These are phyloP conservation scores for Ganaspis sp. DNA, from an alignment of 1,140 invertebrate species.

Conservation along the genomic window DNA sequence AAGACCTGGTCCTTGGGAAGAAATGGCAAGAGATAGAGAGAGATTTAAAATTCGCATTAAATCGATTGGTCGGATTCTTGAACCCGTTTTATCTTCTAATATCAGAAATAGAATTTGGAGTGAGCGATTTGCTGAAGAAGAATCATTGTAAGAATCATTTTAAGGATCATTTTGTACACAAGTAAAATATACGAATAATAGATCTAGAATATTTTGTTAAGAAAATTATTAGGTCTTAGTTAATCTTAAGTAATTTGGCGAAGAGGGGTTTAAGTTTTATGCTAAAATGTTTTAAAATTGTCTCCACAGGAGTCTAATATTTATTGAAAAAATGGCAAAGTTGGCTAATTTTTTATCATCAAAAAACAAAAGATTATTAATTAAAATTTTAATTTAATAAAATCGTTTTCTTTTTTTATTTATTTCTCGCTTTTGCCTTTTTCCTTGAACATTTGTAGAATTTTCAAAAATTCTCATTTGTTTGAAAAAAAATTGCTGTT, in stretches of 20 bases:
- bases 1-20: slow-evolving; percentile 81
- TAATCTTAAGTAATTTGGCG: neutral
- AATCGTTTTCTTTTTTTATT: no score
- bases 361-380: no score
- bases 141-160: neutral
- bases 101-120: slow-evolving; percentile 78
- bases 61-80: slow-evolving; percentile 69
- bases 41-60: slow-evolving; percentile 78
- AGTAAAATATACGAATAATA: no score
- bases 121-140: slow-evolving; percentile 71
- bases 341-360: neutral
- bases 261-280: slow-evolving; percentile 13
- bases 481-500: no score
- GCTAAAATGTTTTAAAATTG: neutral
- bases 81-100: slow-evolving; percentile 73
- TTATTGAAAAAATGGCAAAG: neutral
- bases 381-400: no score
- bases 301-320: neutral
- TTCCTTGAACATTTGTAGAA: no score
- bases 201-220: neutral
- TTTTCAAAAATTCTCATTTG: no score
- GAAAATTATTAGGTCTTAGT: neutral
- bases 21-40: slow-evolving; percentile 78
- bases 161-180: neutral
- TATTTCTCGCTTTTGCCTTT: no score